Percentiles rank a stretch among this genome's conserved stretches.
phyloP scores from a whole-genome alignment of 2,888 invertebrate genomes.

The Fragum sueziense region DNA sequence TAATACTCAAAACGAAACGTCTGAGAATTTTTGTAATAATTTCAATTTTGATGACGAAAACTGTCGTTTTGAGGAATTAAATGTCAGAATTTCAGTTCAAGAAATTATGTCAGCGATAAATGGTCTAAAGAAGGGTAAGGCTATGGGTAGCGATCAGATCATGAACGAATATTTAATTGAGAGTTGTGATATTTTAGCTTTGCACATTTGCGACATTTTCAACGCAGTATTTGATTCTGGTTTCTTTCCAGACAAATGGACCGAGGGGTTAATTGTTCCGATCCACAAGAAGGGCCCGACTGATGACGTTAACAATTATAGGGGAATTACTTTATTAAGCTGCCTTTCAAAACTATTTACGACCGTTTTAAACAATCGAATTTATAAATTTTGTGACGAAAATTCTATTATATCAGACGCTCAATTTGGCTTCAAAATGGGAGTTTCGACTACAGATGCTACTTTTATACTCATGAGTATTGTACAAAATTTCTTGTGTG shows the following conservation, averaged over 20 bases:
- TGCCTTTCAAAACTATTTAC: slow-evolving; percentile 41
- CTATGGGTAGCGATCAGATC: slow-evolving; percentile 14
- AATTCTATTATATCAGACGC: slow-evolving; percentile 22
- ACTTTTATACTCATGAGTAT: slow-evolving; percentile 4
- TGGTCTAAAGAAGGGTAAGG: neutral
- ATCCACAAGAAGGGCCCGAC: slow-evolving; percentile 25
- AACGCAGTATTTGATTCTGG: slow-evolving; percentile 26
- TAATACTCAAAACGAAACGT: neutral
- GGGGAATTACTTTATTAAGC: slow-evolving; percentile 29
- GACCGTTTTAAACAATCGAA: slow-evolving; percentile 26
- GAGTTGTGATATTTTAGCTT: slow-evolving; percentile 9
- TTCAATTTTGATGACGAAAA: neutral
- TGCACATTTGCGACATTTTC: slow-evolving; percentile 24
- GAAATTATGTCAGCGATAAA: neutral
- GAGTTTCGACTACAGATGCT: slow-evolving; percentile 29
- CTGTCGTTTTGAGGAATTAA: neutral
- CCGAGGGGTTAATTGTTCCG: slow-evolving; percentile 30
- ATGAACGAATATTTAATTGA: slow-evolving; percentile 31
- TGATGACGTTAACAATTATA: slow-evolving; percentile 20
- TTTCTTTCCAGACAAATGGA: slow-evolving; percentile 33
- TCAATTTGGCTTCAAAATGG: slow-evolving; percentile 26
- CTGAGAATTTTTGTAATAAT: slow-evolving; percentile 16
- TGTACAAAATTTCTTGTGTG: slow-evolving; percentile 1
- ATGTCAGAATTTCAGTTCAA: neutral
- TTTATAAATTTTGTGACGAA: slow-evolving; percentile 20